Evolutionary conservation across 2,113 vertebrate genomes (phyloP).

Genomic region (Myanophis thanlyinensis): DNA sequence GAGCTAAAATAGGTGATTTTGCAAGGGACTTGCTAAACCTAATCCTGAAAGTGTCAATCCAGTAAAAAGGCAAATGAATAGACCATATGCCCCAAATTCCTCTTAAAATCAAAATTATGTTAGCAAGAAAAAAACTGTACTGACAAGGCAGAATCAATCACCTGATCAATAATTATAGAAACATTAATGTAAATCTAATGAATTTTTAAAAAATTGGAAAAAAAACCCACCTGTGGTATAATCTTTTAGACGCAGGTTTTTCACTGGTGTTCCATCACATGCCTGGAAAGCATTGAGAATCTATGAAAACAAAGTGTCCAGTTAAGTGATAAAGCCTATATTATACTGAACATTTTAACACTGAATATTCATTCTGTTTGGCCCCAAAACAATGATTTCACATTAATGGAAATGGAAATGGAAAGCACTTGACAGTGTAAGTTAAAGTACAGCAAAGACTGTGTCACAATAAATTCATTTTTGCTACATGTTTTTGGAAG

Average conservation of each 20-base stretch:
- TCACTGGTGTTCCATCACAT: constrained; percentile 68
- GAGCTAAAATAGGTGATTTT: neutral
- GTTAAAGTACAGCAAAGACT: neutral
- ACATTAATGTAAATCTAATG: constrained; percentile 25
- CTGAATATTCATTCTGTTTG: neutral
- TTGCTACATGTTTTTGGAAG: neutral
- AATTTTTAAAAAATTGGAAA: constrained; percentile 25
- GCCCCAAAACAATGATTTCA: neutral
- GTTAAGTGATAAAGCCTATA: constrained; percentile 32
- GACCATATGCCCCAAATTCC: constrained; percentile 23
- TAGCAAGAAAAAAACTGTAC: neutral
- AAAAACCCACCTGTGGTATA: constrained; percentile 74
- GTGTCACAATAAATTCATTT: neutral
- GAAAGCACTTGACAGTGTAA: neutral
- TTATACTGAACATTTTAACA: neutral
- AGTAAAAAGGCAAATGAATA: constrained; percentile 15
- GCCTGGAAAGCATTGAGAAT: constrained; percentile 74
- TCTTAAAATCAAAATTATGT: constrained; percentile 37
- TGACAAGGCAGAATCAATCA: constrained; percentile 12
- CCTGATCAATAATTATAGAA: constrained; percentile 20
- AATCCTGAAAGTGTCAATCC: constrained; percentile 18
- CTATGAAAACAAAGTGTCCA: constrained; percentile 52
- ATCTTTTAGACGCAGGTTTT: constrained; percentile 75
- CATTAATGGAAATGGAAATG: neutral
- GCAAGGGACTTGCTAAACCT: constrained; percentile 31